Base-by-base conservation (phyloP, 2,888 invertebrate species). In the Ochropacha duplaris region DNA sequence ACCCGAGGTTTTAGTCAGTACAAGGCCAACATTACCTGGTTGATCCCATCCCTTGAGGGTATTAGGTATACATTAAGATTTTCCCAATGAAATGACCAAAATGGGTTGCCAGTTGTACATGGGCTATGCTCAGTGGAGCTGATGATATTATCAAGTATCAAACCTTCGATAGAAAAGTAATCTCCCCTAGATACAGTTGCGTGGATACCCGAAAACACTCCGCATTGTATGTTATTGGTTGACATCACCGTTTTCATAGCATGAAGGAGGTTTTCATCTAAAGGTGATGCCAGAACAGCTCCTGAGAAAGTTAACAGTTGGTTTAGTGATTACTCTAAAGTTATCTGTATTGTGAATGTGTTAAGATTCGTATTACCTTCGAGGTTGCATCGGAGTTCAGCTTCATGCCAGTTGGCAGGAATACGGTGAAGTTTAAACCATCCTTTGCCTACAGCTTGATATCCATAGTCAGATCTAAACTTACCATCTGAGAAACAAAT, bases 401-500 rank as follows among this genome's bases (percentile, higher is more conserved):
- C 77, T 1, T 76, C 71, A 3, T 61, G 55, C 72, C 74, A 78
- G 2, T 57, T 67, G 4, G 71, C 66, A 4, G 75, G 75, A 6
- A 75, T 57, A 5, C 60, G 56, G 52, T 75, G 68, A 14, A 65
- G 52, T 49, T 73, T 73, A 34, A 75, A 49, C 65, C 65, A 74
- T 2, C 71, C 71, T n/a, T 36, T 36, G 1, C 36, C 36, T 8
- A 36, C 36, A 0, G 36, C 36, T n/a, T 36, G n/a, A n/a, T 36
- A 36, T 1, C 36, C 36, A n/a, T 36, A 36, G 4, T 36, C 36
- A 1, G 36, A 36, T 36, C 36, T 14, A n/a, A 36, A 36, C 8
- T 36, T 36, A n/a, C 36, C 36, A n/a, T 36, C 36, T 36, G 36
- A n/a, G n/a, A n/a, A 36, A 36, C 36, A 36, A 14, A 1, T 36